Conservation (phyloP, 2,888 invertebrate species). For the Vanessa cardui region DNA sequence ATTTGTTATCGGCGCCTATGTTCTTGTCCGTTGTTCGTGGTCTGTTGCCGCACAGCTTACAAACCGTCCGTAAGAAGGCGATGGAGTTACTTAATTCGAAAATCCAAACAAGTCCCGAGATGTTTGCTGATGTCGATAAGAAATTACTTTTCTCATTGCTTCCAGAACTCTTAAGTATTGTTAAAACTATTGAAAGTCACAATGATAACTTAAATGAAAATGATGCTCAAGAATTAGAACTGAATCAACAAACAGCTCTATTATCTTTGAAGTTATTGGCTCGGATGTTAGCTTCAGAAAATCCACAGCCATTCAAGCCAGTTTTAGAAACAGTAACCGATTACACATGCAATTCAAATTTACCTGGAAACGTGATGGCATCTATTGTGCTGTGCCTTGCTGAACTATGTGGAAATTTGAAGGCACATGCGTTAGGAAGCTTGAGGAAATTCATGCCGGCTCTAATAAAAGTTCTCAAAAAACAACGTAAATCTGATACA, state of each 20-base stretch:
- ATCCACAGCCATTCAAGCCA: slow-evolving; percentile 87
- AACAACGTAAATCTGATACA: slow-evolving; percentile 82
- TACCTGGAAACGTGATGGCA: slow-evolving; percentile 86
- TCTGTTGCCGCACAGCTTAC: slow-evolving; percentile 86
- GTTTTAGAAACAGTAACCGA: slow-evolving; percentile 87
- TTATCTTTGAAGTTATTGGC: slow-evolving; percentile 92
- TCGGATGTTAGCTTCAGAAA: slow-evolving; percentile 85
- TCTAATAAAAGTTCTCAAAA: slow-evolving; percentile 85
- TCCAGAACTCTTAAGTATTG: slow-evolving; percentile 83
- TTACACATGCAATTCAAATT: slow-evolving; percentile 78
- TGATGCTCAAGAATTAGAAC: slow-evolving; percentile 82
- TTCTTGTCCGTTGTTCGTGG: slow-evolving; percentile 91
- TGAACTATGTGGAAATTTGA: slow-evolving; percentile 89
- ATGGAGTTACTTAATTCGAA: slow-evolving; percentile 93
- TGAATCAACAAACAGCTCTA: slow-evolving; percentile 91
- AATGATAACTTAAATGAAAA: slow-evolving; percentile 57
- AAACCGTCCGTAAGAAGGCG: slow-evolving; percentile 89
- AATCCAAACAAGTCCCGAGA: slow-evolving; percentile 86
- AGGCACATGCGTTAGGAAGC: slow-evolving; percentile 88
- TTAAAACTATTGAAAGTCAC: slow-evolving; percentile 77
- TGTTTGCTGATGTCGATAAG: slow-evolving; percentile 80
- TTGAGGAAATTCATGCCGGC: slow-evolving; percentile 92
- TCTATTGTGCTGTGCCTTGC: slow-evolving; percentile 90
- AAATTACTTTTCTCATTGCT: slow-evolving; percentile 83
- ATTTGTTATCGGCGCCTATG: slow-evolving; percentile 89